Base-by-base conservation (phyloP, 1,140 invertebrate genomes). In the Nixonia krombeini region DNA sequence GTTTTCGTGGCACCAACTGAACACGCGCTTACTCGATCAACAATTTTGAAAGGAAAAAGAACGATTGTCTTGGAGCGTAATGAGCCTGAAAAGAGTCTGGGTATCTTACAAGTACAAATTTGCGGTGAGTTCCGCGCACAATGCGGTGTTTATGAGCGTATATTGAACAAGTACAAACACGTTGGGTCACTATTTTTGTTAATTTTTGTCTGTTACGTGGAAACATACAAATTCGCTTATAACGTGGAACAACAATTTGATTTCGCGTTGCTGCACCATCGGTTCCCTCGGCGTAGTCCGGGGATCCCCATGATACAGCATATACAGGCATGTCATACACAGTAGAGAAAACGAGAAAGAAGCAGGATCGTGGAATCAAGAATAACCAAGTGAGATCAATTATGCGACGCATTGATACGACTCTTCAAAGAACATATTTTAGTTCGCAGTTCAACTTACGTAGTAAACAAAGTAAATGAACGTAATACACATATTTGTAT, bases 201-300 rank as follows among this genome's bases (percentile, higher is more conserved):
- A 4, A 13, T 21, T 21, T 21, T 46, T 37, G 12, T 9, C 49
- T 50, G 28, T 44, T 49, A 55, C 45, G 40, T 56, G 51, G 47
- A 65, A 65, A 56, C 45, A 52, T 67, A 55, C 44, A 55, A 59
- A 61, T 61, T 46, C 29, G 41, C 37, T 45, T 42, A 44, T 45
- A 51, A 10, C 52, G 61, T 52, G 64, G 59, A 75, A 71, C 69
- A 45, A 61, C 44, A 67, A 73, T 78, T 66, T 64, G 50, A 74
- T 76, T 77, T 76, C 69, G 72, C 76, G 71, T 61, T 74, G 72
- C 50, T 73, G 33, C n/a, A 50, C 42, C 37, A 68, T 70, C 64
- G 65, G 55, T 70, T 74, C 66, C 59, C 68, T 46, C 53, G 73
- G 67, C 56, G 31, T 59, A 46, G n/a, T 21, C 10, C 33, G 10